phyloP scores from a whole-genome alignment of 2,113 vertebrate genomes.

The Glareola pratincola region DNA sequence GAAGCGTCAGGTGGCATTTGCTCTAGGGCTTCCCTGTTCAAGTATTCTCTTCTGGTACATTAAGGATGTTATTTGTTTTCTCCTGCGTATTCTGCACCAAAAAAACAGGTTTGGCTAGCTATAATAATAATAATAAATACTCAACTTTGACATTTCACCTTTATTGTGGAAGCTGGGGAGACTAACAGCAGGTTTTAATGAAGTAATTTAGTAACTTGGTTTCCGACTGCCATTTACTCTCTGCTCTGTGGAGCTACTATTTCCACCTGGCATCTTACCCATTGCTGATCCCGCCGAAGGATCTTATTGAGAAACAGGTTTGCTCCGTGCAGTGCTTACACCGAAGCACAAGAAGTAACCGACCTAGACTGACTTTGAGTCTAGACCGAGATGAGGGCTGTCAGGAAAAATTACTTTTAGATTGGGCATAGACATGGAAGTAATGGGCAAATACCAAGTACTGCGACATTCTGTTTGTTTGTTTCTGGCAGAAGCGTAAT shows the following conservation, averaged over 20 bases:
- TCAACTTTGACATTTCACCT: not conserved
- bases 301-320: not conserved
- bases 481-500: not conserved
- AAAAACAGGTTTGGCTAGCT: not conserved
- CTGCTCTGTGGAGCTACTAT: not conserved
- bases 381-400: constrained; percentile 13
- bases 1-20: not conserved
- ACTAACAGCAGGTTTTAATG: not conserved
- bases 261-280: not conserved
- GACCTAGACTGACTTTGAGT: not conserved
- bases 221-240: not conserved
- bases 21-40: not conserved
- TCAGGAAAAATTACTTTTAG: constrained; percentile 31
- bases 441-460: not conserved
- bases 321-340: not conserved
- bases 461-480: not conserved
- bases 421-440: not conserved
- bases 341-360: not conserved
- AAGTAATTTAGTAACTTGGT: not conserved
- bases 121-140: not conserved
- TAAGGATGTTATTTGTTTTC: accelerated
- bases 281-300: not conserved
- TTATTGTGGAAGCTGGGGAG: not conserved
- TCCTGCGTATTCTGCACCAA: not conserved
- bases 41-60: not conserved